Conservation (phyloP, 2,113 vertebrate genomes). For the Aldabrachelys gigantea region DNA sequence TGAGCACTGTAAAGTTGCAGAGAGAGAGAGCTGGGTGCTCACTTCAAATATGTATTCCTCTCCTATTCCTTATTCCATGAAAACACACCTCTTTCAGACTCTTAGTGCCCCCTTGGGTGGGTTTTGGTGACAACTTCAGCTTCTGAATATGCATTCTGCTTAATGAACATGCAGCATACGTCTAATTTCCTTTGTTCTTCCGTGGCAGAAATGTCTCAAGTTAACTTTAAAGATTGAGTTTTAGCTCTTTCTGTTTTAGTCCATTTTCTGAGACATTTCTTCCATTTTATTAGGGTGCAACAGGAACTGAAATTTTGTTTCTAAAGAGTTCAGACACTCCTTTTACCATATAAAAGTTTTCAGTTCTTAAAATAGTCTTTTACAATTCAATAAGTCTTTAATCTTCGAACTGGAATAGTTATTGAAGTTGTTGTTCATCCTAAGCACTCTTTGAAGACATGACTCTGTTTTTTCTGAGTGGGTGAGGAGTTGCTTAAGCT, state of each 20-base stretch:
- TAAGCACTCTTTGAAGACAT: not conserved
- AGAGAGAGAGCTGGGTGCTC: not conserved
- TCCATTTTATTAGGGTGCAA: not conserved
- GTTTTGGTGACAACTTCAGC: not conserved
- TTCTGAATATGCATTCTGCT: not conserved
- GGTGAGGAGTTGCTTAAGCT: not conserved
- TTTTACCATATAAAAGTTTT: not conserved
- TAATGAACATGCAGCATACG: not conserved
- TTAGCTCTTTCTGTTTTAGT: not conserved
- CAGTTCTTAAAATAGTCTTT: not conserved
- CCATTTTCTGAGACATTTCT: not conserved
- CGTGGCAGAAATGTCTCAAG: not conserved
- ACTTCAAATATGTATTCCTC: not conserved
- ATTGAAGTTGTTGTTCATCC: not conserved
- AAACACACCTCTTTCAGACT: not conserved
- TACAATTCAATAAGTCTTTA: not conserved
- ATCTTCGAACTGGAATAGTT: not conserved
- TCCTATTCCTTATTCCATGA: not conserved
- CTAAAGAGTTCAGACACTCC: not conserved
- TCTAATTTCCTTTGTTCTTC: not conserved
- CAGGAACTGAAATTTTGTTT: not conserved
- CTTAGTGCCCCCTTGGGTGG: not conserved
- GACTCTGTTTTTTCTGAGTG: not conserved
- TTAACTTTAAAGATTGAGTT: not conserved
- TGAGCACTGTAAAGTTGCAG: not conserved